These are phyloP conservation scores for Panthera leo DNA, from an alignment of 2,113 vertebrate genomes.

Conservation along the genomic window DNA sequence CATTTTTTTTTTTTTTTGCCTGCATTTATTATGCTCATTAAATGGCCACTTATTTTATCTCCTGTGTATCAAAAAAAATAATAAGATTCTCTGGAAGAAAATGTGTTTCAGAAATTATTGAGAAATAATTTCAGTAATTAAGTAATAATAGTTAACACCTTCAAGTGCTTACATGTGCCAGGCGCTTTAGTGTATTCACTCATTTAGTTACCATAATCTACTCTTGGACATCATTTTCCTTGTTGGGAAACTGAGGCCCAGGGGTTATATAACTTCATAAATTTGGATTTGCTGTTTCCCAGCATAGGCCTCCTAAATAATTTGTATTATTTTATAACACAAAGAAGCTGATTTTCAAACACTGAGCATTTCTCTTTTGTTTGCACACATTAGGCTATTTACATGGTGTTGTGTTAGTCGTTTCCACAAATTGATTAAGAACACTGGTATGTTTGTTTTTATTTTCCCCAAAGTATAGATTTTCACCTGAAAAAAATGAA, in stretches of 20 bases:
- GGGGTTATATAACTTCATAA: not conserved
- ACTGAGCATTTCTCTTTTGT: not conserved
- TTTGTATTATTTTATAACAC: not conserved
- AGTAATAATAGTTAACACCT: not conserved
- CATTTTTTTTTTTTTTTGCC: not conserved
- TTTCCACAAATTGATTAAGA: constrained; percentile 44
- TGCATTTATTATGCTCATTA: not conserved
- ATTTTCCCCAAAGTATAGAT: constrained; percentile 18
- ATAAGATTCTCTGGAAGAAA: not conserved
- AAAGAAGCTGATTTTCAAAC: constrained; percentile 40
- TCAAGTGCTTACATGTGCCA: not conserved
- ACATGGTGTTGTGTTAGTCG: not conserved
- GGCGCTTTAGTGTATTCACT: not conserved
- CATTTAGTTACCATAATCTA: not conserved
- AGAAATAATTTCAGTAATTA: not conserved
- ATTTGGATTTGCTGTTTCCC: not conserved
- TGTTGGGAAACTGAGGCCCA: not conserved
- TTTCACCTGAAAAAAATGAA: constrained; percentile 50
- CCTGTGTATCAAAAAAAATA: not conserved
- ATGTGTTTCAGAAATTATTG: not conserved
- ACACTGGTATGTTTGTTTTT: constrained; percentile 6
- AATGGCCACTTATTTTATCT: constrained; percentile 16
- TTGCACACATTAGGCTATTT: not conserved
- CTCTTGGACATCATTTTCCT: not conserved
- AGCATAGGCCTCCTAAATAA: not conserved